Conservation (phyloP, 2,888 invertebrate genomes). For the Cistogaster globosa region DNA sequence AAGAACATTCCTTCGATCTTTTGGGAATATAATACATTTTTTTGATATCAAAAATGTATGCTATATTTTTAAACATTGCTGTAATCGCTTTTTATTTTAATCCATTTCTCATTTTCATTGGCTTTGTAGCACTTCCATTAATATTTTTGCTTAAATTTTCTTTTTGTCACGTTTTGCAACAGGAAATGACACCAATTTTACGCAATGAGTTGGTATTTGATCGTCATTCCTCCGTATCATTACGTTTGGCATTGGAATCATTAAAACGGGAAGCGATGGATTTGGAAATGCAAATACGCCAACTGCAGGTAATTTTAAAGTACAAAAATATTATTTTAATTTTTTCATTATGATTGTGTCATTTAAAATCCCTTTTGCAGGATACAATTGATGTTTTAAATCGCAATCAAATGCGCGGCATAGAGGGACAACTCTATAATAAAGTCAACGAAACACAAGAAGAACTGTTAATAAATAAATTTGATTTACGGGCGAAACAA, state of each 20-base stretch:
- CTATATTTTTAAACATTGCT: too few relatives aligned
- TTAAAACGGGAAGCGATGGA: slow-evolving; percentile 92
- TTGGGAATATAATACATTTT: too few relatives aligned
- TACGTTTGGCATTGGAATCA: slow-evolving; percentile 89
- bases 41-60: too few relatives aligned
- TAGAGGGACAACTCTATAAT: slow-evolving; percentile 93
- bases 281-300: slow-evolving; percentile 93
- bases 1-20: too few relatives aligned
- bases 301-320: slow-evolving; percentile 86
- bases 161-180: slow-evolving; percentile 27
- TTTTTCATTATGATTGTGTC: slow-evolving; percentile 3
- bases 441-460: slow-evolving; percentile 98
- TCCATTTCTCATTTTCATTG: slow-evolving; percentile 1
- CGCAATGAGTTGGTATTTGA: slow-evolving; percentile 93
- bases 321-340: not conserved
- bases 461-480: slow-evolving; percentile 96
- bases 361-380: slow-evolving; percentile 80
- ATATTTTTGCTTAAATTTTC: slow-evolving; percentile 21
- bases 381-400: slow-evolving; percentile 92
- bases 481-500: slow-evolving; percentile 95
- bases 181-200: slow-evolving; percentile 89
- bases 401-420: slow-evolving; percentile 90
- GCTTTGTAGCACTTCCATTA: slow-evolving; percentile 7
- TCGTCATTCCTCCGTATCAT: slow-evolving; percentile 88
- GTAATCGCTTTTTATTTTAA: too few relatives aligned